phyloP scores from a whole-genome alignment of 1,140 invertebrate species.

The Campoletis sonorensis region DNA sequence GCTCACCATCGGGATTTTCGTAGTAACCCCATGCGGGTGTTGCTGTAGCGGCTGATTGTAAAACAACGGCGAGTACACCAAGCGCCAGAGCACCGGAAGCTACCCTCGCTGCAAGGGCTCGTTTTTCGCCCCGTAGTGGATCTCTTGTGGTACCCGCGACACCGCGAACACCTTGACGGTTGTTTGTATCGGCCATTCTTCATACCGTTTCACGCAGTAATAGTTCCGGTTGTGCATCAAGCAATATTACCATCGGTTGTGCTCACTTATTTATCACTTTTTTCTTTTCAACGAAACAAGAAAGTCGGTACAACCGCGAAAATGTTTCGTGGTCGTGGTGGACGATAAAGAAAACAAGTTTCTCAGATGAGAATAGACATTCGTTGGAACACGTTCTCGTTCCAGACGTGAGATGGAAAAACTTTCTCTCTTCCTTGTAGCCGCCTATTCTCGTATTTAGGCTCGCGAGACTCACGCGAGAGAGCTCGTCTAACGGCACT shows the following conservation, averaged over 20 bases:
- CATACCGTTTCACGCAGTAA: slow-evolving; percentile 65
- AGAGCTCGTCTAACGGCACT: slow-evolving; percentile 32
- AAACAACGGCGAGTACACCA: slow-evolving; percentile 86
- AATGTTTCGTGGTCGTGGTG: background rate
- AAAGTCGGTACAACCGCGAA: background rate
- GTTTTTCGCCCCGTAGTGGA: slow-evolving; percentile 67
- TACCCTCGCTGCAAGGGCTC: slow-evolving; percentile 71
- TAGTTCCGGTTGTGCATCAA: slow-evolving; percentile 27
- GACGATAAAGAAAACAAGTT: background rate
- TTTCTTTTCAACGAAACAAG: background rate
- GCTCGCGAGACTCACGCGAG: background rate
- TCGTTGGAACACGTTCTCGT: background rate
- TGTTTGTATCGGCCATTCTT: slow-evolving; percentile 74
- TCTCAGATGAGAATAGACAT: background rate
- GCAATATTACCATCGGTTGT: background rate
- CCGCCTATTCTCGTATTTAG: slow-evolving; percentile 10
- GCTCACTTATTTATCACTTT: background rate
- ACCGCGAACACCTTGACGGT: slow-evolving; percentile 71
- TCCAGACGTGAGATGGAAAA: slow-evolving; percentile 17
- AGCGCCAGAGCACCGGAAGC: slow-evolving; percentile 84
- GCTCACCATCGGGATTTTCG: slow-evolving; percentile 80
- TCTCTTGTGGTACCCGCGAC: slow-evolving; percentile 70
- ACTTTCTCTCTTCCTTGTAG: slow-evolving; percentile 28
- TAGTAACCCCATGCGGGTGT: slow-evolving; percentile 90
- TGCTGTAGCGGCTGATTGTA: slow-evolving; percentile 82